Percentiles rank a stretch among this genome's conserved stretches.
These are phyloP conservation scores for Bothrops jararaca DNA, from an alignment of 2,113 vertebrate genomes.

Conservation along the genomic window DNA sequence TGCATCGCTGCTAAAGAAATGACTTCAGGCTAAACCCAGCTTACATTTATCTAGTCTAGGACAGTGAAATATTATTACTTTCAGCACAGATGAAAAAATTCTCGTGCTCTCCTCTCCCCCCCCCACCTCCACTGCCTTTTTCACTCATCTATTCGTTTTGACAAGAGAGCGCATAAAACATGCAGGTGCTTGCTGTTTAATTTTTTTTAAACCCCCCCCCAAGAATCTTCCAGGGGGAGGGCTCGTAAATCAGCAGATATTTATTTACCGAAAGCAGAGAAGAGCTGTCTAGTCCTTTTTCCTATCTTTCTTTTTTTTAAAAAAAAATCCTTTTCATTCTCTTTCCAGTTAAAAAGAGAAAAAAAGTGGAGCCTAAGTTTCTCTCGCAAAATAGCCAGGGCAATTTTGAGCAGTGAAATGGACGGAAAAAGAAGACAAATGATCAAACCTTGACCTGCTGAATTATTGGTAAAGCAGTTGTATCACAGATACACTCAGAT, in stretches of 20 bases:
- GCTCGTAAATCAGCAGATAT: not conserved
- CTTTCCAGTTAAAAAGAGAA: not conserved
- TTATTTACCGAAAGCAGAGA: not conserved
- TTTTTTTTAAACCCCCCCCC: not conserved
- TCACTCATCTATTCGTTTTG: not conserved
- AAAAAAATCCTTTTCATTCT: not conserved
- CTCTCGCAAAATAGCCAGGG: not conserved
- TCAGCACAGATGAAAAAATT: not conserved
- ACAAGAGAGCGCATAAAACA: not conserved
- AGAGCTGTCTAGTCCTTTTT: not conserved
- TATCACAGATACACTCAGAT: not conserved
- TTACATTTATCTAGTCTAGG: not conserved
- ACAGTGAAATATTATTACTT: not conserved
- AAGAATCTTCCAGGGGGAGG: not conserved
- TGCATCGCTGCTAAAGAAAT: not conserved
- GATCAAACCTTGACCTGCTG: not conserved
- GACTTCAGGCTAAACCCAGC: not conserved
- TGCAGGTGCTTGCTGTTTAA: not conserved
- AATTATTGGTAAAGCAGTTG: not conserved
- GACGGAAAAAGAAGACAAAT: not conserved
- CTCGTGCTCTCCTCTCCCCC: not conserved
- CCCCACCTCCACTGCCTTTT: not conserved
- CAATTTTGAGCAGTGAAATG: not conserved
- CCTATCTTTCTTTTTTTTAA: not conserved
- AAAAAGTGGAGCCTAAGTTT: not conserved